A percentile compares a stretch with the other conserved stretches of the same genome.
Evolutionary conservation across 2,797 vertebrate genomes (phyloP).

Genomic region (Mormyrops attenuatus): DNA sequence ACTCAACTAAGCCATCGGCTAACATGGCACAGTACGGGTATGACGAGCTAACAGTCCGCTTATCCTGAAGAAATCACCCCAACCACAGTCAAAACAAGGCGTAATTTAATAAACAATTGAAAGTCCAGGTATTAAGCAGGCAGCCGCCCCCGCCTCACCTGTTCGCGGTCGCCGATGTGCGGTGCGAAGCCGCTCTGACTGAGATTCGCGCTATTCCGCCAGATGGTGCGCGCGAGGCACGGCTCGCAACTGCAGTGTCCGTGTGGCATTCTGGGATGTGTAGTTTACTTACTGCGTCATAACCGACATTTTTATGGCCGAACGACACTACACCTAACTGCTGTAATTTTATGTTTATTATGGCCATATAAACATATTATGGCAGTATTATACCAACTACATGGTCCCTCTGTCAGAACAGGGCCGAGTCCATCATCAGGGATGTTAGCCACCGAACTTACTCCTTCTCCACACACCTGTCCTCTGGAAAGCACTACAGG

Average conservation of each 20-base stretch:
- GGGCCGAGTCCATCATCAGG: not conserved
- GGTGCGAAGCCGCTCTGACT: slow-evolving; percentile 32
- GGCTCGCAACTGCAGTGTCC: slow-evolving; percentile 46
- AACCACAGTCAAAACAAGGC: not conserved
- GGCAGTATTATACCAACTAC: not conserved
- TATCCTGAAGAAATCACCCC: not conserved
- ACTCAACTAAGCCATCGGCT: slow-evolving; percentile 8
- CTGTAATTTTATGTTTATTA: not conserved
- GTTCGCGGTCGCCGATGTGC: slow-evolving; percentile 35
- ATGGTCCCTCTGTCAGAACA: not conserved
- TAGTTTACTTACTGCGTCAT: slow-evolving; percentile 33
- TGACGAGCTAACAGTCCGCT: not conserved
- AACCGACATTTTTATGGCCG: not conserved
- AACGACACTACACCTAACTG: not conserved
- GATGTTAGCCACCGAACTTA: not conserved
- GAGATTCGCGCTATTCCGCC: slow-evolving; percentile 38
- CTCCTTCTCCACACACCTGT: not conserved
- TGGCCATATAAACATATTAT: not conserved
- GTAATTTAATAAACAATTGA: not conserved
- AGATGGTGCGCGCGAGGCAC: slow-evolving; percentile 58
- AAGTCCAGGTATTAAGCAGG: not conserved
- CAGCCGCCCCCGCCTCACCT: slow-evolving; percentile 52
- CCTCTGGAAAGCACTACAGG: not conserved
- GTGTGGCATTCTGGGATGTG: slow-evolving; percentile 48
- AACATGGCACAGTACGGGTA: not conserved